Base-by-base conservation (phyloP, 2,113 vertebrate species). In the Lichenostomus cassidix region DNA sequence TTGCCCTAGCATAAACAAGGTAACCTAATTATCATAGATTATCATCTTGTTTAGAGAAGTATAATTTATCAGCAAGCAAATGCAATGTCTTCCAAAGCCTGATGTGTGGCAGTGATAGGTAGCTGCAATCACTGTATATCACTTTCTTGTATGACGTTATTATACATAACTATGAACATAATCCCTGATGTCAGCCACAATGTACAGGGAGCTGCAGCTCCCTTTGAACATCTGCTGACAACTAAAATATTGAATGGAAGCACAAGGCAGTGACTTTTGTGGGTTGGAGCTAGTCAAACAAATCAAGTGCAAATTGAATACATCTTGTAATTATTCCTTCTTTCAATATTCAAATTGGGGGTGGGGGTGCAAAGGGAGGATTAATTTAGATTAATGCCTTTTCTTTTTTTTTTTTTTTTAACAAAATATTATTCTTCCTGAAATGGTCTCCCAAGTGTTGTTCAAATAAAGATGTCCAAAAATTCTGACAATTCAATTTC, bases 191-290 rank as follows among this genome's bases (percentile, higher is more conserved):
- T 83, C 70, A 91, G 67, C 49, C 73, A 75, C 47, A 82, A 52
- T 3, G 24, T 69, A 49, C 39, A 83, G 78, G 31, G 52, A 79
- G 12, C 55, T 60, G 29, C 59, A 85, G 31, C 86, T 95, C 68
- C 31, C 67, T 94, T 84, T 94, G 75, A 95, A 87, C 29, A 91
- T 83, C 49, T 90, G 46, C 83, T 95, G 85, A 80, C 37, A 95
- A 53, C 29, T 70, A 22, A 84, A 93, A 82, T 87, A 55, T 6
- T 89, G 80, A 76, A 90, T 47, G 6, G 7, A 92, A 95, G 19
- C 31, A 68, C 25, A 87, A 59, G 64, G 39, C 37, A 83, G 62
- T 76, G 79, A 63, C 33, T 86, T 23, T 55, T 77, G 20, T 0
- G 0, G 27, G 16, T 53, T 93, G 44, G 39, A 90, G 19, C 21